Percentiles rank a stretch among this genome's conserved stretches.
These are phyloP conservation scores for Euplagia quadripunctaria DNA, from an alignment of 2,888 invertebrate species.

Conservation along the genomic window DNA sequence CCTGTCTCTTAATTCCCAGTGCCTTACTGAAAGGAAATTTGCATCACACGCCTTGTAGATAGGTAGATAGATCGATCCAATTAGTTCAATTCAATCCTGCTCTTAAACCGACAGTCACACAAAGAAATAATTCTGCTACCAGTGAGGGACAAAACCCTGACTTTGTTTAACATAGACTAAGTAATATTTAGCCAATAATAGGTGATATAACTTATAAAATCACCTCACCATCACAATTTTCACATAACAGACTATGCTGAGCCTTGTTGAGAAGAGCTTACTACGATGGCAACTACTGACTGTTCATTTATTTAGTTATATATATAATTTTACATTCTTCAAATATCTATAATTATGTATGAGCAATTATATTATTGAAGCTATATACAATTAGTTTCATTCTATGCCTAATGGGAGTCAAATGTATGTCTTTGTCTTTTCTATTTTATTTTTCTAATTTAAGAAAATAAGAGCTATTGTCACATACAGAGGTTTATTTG, in stretches of 20 bases:
- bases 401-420: background rate
- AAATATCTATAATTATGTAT: background rate
- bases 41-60: background rate
- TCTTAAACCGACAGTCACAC: too few relatives aligned
- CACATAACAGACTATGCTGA: constrained; percentile 10
- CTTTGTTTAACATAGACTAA: too few relatives aligned
- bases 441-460: too few relatives aligned
- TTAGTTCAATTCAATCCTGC: background rate
- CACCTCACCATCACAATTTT: background rate
- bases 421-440: background rate
- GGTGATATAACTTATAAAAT: background rate
- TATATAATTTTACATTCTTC: background rate
- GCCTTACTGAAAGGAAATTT: background rate
- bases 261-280: constrained; percentile 5
- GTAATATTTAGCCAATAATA: too few relatives aligned
- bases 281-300: constrained; percentile 14
- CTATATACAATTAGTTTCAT: background rate
- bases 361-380: background rate
- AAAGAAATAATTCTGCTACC: too few relatives aligned
- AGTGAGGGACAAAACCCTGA: too few relatives aligned
- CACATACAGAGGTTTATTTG: too few relatives aligned
- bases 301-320: background rate
- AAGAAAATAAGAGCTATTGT: too few relatives aligned
- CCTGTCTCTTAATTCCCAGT: too few relatives aligned
- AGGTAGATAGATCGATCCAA: too few relatives aligned